A percentile compares a stretch with the other conserved stretches of the same genome.
Evolutionary conservation across 2,113 vertebrate species (phyloP).

Genomic region (Psilopogon haemacephalus): DNA sequence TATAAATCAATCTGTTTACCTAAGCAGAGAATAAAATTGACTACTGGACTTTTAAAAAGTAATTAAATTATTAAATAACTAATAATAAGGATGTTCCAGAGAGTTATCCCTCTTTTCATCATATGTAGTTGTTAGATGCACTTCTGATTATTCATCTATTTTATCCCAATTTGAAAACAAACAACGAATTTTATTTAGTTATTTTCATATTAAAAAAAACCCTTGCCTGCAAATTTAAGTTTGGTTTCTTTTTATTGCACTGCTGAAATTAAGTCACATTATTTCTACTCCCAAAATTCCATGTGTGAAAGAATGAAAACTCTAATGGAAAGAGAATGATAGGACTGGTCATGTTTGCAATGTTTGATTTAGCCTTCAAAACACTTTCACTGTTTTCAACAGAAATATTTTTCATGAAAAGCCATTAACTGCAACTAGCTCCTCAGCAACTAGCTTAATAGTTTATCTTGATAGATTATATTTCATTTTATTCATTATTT

Average conservation of each 20-base stretch:
- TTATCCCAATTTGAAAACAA: not conserved
- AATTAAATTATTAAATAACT: not conserved
- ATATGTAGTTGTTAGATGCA: not conserved
- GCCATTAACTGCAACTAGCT: not conserved
- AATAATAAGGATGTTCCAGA: not conserved
- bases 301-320: not conserved
- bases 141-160: not conserved
- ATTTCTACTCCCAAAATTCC: not conserved
- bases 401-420: not conserved
- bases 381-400: not conserved
- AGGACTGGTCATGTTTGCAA: not conserved
- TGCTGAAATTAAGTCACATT: not conserved
- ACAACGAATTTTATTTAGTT: not conserved
- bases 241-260: not conserved
- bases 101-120: constrained; percentile 14
- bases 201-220: constrained; percentile 10
- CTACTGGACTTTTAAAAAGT: not conserved
- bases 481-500: not conserved
- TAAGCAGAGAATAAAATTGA: constrained; percentile 2
- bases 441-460: not conserved
- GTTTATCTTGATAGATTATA: not conserved
- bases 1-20: constrained; percentile 35
- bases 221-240: not conserved
- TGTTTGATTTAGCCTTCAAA: not conserved
- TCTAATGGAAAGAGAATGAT: not conserved